Percentiles rank a stretch among this genome's conserved stretches.
phyloP scores from a whole-genome alignment of 37 sponge, comb jelly and placozoan genomes.

The Lycopodina hypogea region DNA sequence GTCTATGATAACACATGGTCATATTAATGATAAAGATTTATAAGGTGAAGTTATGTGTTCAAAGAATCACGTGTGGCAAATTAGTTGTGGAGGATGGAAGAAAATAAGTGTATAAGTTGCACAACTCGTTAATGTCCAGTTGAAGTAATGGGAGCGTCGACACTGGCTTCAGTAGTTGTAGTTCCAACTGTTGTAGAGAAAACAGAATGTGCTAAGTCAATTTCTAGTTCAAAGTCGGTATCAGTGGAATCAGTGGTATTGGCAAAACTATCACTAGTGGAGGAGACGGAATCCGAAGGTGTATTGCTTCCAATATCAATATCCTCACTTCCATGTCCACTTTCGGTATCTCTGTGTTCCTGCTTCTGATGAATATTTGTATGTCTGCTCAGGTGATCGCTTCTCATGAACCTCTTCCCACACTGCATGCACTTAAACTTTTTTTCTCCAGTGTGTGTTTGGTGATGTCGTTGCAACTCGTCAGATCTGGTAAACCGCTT shows the following conservation, averaged over 20 bases:
- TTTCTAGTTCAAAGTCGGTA: too few relatives aligned
- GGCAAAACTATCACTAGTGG: background rate
- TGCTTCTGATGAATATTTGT: slow-evolving; percentile 67
- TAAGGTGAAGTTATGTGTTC: too few relatives aligned
- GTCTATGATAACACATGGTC: too few relatives aligned
- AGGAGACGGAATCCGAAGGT: slow-evolving; percentile 6
- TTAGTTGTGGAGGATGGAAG: too few relatives aligned
- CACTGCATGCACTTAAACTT: slow-evolving; percentile 65
- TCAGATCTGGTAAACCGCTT: slow-evolving; percentile 83
- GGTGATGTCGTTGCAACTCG: slow-evolving; percentile 73
- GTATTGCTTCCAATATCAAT: background rate
- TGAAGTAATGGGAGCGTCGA: too few relatives aligned
- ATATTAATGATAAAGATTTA: too few relatives aligned
- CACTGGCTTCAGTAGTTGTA: too few relatives aligned
- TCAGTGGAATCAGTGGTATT: background rate
- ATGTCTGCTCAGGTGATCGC: slow-evolving; percentile 89
- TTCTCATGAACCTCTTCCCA: slow-evolving; percentile 77
- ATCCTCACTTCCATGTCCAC: background rate
- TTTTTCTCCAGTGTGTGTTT: slow-evolving; percentile 88
- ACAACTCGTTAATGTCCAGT: too few relatives aligned
- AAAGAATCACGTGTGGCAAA: too few relatives aligned
- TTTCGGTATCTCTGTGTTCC: background rate
- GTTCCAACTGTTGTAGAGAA: too few relatives aligned
- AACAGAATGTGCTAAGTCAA: too few relatives aligned
- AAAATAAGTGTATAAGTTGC: too few relatives aligned